Evolutionary conservation across 2,113 vertebrate species (phyloP).

Genomic region (Smithornis capensis): DNA sequence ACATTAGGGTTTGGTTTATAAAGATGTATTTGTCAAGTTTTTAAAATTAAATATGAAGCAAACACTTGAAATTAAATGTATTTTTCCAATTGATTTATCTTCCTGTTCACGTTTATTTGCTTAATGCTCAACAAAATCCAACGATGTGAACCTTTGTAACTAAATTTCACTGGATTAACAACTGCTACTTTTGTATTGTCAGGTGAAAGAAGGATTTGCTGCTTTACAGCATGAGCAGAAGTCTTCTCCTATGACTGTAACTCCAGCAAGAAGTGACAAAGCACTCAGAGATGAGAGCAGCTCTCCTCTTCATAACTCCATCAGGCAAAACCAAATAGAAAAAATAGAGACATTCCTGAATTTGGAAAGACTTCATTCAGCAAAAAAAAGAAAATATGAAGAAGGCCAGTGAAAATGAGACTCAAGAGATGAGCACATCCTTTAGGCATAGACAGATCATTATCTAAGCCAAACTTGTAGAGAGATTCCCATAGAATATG

Average conservation of each 20-base stretch:
- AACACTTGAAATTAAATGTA: neutral
- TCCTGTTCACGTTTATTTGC: neutral
- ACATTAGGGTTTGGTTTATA: neutral
- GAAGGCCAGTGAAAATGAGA: constrained; percentile 17
- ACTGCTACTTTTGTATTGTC: neutral
- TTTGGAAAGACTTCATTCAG: constrained; percentile 50
- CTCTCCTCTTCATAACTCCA: neutral
- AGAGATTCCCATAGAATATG: neutral
- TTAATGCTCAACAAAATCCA: neutral
- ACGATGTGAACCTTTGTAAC: neutral
- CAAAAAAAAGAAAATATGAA: constrained; percentile 73
- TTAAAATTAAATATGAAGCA: neutral
- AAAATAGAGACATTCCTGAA: constrained; percentile 62
- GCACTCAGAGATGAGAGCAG: neutral
- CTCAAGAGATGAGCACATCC: neutral
- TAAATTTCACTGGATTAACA: neutral
- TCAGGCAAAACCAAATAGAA: constrained; percentile 40
- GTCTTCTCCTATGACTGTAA: neutral
- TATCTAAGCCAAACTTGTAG: neutral
- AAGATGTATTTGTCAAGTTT: neutral
- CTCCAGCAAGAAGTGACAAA: neutral
- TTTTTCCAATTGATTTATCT: neutral
- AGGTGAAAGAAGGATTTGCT: constrained; percentile 50
- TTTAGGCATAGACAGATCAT: neutral
- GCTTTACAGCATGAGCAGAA: neutral